Conservation (phyloP, 2,113 vertebrate genomes). For the Coptodon rendalli region DNA sequence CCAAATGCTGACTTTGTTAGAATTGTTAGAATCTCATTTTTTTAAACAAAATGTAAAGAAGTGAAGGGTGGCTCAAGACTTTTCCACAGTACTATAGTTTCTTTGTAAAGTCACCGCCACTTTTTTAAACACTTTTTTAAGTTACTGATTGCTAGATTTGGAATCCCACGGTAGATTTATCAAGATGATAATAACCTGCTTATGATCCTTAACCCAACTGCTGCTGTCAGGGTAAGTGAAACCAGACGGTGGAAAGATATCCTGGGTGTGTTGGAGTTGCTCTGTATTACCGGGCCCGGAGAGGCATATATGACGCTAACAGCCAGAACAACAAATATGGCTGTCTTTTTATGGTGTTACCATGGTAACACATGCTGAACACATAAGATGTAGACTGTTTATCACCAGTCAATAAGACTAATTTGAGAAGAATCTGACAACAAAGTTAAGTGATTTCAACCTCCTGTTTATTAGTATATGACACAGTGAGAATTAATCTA, state of each 20-base stretch:
- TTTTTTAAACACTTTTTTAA: background rate
- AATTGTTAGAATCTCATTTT: background rate
- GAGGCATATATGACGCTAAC: rapidly evolving
- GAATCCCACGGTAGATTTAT: rapidly evolving
- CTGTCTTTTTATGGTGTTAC: background rate
- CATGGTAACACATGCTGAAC: background rate
- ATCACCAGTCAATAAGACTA: background rate
- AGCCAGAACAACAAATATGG: background rate
- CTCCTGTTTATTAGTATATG: background rate
- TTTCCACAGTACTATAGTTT: background rate
- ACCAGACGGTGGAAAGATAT: background rate
- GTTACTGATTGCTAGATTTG: background rate
- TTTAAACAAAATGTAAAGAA: background rate
- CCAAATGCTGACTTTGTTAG: background rate
- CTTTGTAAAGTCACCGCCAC: background rate
- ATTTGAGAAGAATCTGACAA: background rate
- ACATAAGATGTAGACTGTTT: background rate
- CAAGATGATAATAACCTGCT: background rate
- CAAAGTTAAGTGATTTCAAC: background rate
- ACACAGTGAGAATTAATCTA: background rate
- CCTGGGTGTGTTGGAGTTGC: background rate
- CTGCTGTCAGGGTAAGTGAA: background rate
- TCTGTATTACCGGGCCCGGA: background rate
- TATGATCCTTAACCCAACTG: background rate
- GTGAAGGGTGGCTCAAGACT: background rate